Evolutionary conservation across 2,888 invertebrate genomes (phyloP).

Genomic region (Mongoloraphidia duomilia): DNA sequence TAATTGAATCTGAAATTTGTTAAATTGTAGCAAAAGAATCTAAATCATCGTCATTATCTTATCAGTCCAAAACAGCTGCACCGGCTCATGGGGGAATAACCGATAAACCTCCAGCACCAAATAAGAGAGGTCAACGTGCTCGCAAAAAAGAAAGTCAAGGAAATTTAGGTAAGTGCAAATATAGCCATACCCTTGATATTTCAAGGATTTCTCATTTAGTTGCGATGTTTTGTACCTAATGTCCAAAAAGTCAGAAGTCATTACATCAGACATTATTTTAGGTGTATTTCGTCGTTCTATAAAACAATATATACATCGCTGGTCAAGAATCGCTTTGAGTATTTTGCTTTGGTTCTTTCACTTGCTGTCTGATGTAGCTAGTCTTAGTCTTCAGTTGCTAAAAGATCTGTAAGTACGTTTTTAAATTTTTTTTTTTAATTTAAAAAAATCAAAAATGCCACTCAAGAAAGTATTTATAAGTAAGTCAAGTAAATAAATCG

Average conservation of each 20-base stretch:
- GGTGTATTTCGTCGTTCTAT: constrained; percentile 29
- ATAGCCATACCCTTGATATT: background rate
- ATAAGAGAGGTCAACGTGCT: constrained; percentile 38
- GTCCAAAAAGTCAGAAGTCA: background rate
- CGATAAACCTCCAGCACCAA: constrained; percentile 23
- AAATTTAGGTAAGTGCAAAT: constrained; percentile 20
- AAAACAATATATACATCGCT: constrained; percentile 35
- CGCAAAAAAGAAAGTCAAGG: constrained; percentile 32
- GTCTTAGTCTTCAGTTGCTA: constrained; percentile 58
- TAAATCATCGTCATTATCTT: constrained; percentile 2
- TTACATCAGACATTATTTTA: constrained; percentile 13
- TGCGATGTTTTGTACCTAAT: background rate
- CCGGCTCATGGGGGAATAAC: constrained; percentile 6
- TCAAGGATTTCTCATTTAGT: constrained; percentile 4
- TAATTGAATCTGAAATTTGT: background rate
- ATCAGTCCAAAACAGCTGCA: constrained; percentile 4
- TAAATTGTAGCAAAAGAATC: constrained; percentile 8
- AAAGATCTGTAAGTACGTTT: constrained; percentile 51
- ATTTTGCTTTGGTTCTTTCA: constrained; percentile 64
- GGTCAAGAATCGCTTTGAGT: constrained; percentile 37
- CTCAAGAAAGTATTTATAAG: background rate
- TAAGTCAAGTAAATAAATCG: constrained; percentile 4
- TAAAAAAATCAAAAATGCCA: background rate
- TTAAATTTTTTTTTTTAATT: background rate
- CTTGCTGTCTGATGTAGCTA: constrained; percentile 64